These are phyloP conservation scores for Decapterus maruadsi DNA, from an alignment of 2,797 vertebrate genomes.

Conservation along the genomic window DNA sequence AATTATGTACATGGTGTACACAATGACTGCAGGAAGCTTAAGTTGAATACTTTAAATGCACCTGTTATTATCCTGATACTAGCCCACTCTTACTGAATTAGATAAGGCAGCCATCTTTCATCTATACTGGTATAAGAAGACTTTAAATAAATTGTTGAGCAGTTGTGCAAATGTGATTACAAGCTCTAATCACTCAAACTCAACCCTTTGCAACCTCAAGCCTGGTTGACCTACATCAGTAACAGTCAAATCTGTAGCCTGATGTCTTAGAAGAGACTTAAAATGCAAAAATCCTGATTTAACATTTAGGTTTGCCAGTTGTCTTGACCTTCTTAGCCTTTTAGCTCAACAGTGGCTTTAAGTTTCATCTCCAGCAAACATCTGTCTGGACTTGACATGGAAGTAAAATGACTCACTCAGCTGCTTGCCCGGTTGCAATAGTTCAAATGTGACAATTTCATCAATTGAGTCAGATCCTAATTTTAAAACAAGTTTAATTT, in stretches of 20 bases:
- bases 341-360: conserved; percentile 57
- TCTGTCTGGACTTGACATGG: conserved; percentile 51
- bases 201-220: conserved; percentile 21
- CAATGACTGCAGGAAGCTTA: not conserved
- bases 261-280: conserved; percentile 49
- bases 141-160: conserved; percentile 1
- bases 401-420: conserved; percentile 28
- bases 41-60: not conserved
- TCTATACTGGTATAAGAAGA: not conserved
- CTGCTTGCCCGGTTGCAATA: conserved; percentile 25
- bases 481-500: conserved; percentile 16
- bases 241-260: conserved; percentile 44
- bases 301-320: conserved; percentile 43
- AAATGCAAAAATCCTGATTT: conserved; percentile 63
- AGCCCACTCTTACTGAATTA: not conserved
- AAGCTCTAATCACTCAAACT: conserved; percentile 21
- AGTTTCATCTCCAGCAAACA: conserved; percentile 59
- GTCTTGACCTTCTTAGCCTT: conserved; percentile 58
- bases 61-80: not conserved
- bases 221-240: conserved; percentile 55
- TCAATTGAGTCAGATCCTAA: not conserved
- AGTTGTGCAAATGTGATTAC: not conserved
- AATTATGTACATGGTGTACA: conserved; percentile 18
- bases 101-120: not conserved
- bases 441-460: conserved; percentile 13